A percentile compares a stretch with the other conserved stretches of the same genome.
Conservation (phyloP, 2,113 vertebrate genomes). For the Chaetops frenatus region DNA sequence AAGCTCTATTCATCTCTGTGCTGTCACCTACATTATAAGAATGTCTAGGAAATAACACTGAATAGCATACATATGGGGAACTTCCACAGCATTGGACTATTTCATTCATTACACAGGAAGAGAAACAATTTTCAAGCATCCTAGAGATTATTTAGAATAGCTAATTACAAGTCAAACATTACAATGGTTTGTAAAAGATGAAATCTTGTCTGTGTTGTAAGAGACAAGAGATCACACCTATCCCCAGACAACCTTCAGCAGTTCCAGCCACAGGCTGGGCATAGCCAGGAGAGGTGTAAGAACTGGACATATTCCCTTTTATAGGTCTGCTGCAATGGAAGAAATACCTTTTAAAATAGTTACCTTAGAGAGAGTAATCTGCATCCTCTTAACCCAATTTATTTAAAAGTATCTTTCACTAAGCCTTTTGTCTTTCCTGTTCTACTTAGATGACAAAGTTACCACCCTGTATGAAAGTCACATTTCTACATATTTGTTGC, state of each 20-base stretch:
- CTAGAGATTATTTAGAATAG: neutral
- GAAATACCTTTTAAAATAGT: slow-evolving; percentile 21
- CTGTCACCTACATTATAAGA: neutral
- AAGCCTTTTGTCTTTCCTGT: slow-evolving; percentile 10
- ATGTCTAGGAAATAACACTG: neutral
- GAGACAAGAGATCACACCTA: neutral
- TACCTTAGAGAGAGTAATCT: neutral
- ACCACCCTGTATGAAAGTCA: neutral
- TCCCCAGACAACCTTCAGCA: neutral
- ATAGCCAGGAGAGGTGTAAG: neutral
- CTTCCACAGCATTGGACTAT: neutral
- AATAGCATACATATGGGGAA: neutral
- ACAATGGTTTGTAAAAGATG: neutral
- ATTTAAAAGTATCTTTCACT: slow-evolving; percentile 12
- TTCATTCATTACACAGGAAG: neutral
- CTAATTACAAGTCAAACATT: neutral
- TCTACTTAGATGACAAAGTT: neutral
- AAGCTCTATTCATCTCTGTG: neutral
- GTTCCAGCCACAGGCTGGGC: neutral
- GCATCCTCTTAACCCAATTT: slow-evolving; percentile 47
- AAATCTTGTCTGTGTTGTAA: neutral
- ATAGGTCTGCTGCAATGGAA: neutral
- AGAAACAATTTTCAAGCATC: neutral
- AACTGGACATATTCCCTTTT: neutral
- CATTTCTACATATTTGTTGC: neutral